These are phyloP conservation scores for Solenodon paradoxus DNA, from an alignment of 2,113 vertebrate genomes.

Conservation along the genomic window DNA sequence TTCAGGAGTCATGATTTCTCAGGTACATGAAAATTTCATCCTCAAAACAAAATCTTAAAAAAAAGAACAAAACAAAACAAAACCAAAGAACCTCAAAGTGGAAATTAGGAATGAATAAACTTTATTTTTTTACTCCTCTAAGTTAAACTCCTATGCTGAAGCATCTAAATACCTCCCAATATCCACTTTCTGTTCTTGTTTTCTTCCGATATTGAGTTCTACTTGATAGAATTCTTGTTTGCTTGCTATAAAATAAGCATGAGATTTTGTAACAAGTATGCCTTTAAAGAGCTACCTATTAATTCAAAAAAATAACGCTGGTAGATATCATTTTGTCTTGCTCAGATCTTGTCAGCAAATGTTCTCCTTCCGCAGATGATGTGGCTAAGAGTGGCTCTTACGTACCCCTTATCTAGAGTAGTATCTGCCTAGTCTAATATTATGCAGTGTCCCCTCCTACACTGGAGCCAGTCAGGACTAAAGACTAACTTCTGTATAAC, in stretches of 20 bases:
- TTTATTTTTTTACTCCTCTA: neutral
- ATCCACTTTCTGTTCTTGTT: neutral
- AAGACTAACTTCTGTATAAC: neutral
- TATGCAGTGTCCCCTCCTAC: neutral
- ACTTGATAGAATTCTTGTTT: neutral
- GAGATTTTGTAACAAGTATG: neutral
- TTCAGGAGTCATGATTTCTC: neutral
- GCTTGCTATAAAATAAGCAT: neutral
- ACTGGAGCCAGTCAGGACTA: neutral
- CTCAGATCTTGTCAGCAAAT: neutral
- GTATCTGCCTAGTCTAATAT: no score
- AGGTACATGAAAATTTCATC: no score
- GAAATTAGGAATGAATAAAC: neutral
- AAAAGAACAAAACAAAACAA: no score
- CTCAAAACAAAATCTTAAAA: no score
- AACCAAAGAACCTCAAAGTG: no score
- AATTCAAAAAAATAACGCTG: neutral
- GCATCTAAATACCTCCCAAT: neutral
- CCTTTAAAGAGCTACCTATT: neutral
- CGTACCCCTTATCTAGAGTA: no score
- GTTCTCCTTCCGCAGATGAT: no score
- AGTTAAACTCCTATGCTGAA: neutral
- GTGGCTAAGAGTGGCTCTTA: neutral
- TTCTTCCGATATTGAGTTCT: neutral
- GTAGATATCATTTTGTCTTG: neutral